A percentile compares a stretch with the other conserved stretches of the same genome.
Evolutionary conservation across 2,888 invertebrate species (phyloP).

Genomic region (Nephrotoma appendiculata): DNA sequence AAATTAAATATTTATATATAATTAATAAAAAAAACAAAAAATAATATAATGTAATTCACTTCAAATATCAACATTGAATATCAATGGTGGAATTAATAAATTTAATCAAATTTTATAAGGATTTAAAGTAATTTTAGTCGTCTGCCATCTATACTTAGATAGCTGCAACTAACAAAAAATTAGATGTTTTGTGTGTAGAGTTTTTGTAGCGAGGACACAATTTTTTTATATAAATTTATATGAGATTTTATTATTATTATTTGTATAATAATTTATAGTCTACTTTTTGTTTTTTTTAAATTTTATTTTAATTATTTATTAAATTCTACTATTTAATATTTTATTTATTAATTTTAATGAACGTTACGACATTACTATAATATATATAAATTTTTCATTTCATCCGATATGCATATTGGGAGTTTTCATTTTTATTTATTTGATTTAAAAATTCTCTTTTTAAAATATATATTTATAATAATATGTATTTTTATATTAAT

Average conservation of each 20-base stretch:
- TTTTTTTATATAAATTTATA: neutral
- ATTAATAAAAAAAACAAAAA: neutral
- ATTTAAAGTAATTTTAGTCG: neutral
- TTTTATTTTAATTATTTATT: neutral
- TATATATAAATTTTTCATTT: neutral
- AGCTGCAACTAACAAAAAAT: neutral
- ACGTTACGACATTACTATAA: neutral
- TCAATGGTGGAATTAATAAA: neutral
- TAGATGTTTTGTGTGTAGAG: neutral
- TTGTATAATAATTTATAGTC: neutral
- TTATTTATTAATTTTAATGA: neutral
- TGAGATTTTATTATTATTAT: neutral
- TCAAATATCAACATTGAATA: neutral
- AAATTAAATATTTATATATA: neutral
- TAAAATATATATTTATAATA: no score
- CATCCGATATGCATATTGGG: neutral
- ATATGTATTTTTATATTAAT: no score
- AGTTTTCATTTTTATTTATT: neutral
- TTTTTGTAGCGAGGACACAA: neutral
- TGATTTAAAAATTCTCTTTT: no score
- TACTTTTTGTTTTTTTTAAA: neutral
- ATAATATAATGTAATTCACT: neutral
- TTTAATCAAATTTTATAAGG: neutral
- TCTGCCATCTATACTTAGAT: neutral
- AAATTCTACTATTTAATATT: neutral